These are phyloP conservation scores for Stegastes partitus DNA, from an alignment of 2,113 vertebrate species.

Conservation along the genomic window DNA sequence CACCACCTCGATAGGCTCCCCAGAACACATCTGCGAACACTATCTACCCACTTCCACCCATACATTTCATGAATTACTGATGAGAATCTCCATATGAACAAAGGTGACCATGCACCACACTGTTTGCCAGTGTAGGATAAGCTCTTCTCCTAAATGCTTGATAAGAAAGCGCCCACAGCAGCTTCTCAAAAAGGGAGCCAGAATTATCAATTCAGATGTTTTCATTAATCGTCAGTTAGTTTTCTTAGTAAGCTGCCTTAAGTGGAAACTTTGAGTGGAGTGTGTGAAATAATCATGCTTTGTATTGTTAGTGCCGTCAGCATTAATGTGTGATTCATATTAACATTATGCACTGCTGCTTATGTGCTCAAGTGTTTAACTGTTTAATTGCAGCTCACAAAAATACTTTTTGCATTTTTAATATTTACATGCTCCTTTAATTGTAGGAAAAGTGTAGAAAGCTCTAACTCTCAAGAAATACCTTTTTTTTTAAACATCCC, in stretches of 20 bases:
- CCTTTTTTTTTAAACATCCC: too few species aligned
- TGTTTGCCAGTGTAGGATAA: slow-evolving; percentile 29
- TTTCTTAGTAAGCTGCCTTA: background rate
- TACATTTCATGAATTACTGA: slow-evolving; percentile 74
- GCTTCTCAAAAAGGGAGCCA: slow-evolving; percentile 7
- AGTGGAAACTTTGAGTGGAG: slow-evolving; percentile 14
- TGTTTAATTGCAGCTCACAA: background rate
- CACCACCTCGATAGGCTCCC: slow-evolving; percentile 58
- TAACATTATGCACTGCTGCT: too few species aligned
- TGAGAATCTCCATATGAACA: slow-evolving; percentile 63
- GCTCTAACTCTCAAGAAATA: too few species aligned
- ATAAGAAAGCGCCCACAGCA: slow-evolving; percentile 35
- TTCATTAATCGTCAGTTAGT: slow-evolving; percentile 6
- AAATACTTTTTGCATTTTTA: background rate
- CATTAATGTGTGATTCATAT: background rate
- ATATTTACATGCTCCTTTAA: background rate
- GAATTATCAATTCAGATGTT: slow-evolving; percentile 25
- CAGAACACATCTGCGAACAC: slow-evolving; percentile 68
- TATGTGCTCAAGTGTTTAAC: background rate
- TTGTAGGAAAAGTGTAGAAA: background rate
- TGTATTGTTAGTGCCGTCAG: background rate
- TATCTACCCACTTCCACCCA: slow-evolving; percentile 66
- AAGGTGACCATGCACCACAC: slow-evolving; percentile 53
- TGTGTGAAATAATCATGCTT: background rate
- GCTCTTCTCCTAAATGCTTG: slow-evolving; percentile 31